Percentiles rank a stretch among this genome's conserved stretches.
Conservation (phyloP, 2,113 vertebrate genomes). For the Orcinus orca region DNA sequence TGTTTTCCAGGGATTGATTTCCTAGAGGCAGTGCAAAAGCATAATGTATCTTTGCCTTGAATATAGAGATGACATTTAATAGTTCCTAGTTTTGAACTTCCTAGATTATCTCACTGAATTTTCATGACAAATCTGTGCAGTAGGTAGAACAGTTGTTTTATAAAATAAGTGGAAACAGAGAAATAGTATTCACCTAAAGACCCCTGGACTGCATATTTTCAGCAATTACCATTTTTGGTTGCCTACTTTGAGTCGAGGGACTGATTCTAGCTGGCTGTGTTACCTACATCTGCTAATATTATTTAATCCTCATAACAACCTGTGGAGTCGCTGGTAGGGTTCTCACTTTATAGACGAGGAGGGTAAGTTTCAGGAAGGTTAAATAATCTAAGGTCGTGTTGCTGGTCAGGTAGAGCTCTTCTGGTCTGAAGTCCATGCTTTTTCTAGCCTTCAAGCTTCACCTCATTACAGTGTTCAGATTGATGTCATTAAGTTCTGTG, state of each 20-base stretch:
- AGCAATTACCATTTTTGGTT: background rate
- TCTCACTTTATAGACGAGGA: background rate
- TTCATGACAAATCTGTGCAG: background rate
- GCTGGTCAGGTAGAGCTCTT: background rate
- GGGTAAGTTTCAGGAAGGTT: background rate
- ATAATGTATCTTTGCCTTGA: background rate
- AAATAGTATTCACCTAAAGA: background rate
- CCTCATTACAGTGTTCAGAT: background rate
- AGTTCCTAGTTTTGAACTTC: background rate
- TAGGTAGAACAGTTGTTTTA: background rate
- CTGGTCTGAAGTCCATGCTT: background rate
- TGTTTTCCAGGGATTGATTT: conserved; percentile 27
- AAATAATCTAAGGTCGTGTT: background rate
- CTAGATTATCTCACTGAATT: background rate
- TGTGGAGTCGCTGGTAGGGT: background rate
- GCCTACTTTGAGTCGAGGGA: background rate
- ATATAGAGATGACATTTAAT: background rate
- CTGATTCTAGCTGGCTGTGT: background rate
- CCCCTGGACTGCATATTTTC: background rate
- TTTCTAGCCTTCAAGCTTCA: background rate
- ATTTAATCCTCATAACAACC: background rate
- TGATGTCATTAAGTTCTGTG: background rate
- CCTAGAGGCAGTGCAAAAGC: background rate
- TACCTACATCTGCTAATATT: background rate
- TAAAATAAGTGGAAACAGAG: conserved; percentile 9